A percentile compares a stretch with the other conserved stretches of the same genome.
These are phyloP conservation scores for Turnix velox DNA, from an alignment of 2,113 vertebrate species.

Conservation along the genomic window DNA sequence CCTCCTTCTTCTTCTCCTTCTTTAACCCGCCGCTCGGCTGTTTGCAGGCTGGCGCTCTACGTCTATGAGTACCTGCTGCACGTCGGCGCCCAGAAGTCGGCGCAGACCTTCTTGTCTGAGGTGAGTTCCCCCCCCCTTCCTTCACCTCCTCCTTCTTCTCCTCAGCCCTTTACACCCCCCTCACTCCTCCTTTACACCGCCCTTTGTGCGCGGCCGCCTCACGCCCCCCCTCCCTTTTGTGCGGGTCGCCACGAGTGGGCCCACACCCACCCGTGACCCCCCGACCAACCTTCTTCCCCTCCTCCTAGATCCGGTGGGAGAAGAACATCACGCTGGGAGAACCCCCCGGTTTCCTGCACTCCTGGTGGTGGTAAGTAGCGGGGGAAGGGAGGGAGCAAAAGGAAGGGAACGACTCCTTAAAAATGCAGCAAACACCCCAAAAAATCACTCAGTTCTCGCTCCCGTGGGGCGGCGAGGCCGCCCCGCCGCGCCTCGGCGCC, in stretches of 20 bases:
- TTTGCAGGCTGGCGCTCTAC: conserved; percentile 88
- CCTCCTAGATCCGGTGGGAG: conserved; percentile 91
- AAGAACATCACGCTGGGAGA: conserved; percentile 95
- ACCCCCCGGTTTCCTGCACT: conserved; percentile 92
- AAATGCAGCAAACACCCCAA: too few relatives aligned
- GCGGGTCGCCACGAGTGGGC: conserved; percentile 9
- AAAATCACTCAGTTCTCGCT: background rate
- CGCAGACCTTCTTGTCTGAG: conserved; percentile 97
- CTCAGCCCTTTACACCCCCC: too few relatives aligned
- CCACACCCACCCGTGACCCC: background rate
- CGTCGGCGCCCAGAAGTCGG: conserved; percentile 96
- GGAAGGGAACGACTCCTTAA: too few relatives aligned
- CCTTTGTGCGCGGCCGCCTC: conserved; percentile 68
- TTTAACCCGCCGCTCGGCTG: background rate
- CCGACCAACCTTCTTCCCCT: background rate
- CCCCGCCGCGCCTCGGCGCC: too few relatives aligned
- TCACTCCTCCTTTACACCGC: background rate
- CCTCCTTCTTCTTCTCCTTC: too few relatives aligned
- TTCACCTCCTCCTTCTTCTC: too few relatives aligned
- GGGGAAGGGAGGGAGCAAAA: background rate
- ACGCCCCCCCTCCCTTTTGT: conserved; percentile 76
- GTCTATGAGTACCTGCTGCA: conserved; percentile 97
- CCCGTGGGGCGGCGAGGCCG: background rate
- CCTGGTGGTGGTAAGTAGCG: conserved; percentile 85
- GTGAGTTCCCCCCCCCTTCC: conserved; percentile 68